phyloP scores from a whole-genome alignment of 1,140 invertebrate genomes.

The Ceratoteleas bidentatus region DNA sequence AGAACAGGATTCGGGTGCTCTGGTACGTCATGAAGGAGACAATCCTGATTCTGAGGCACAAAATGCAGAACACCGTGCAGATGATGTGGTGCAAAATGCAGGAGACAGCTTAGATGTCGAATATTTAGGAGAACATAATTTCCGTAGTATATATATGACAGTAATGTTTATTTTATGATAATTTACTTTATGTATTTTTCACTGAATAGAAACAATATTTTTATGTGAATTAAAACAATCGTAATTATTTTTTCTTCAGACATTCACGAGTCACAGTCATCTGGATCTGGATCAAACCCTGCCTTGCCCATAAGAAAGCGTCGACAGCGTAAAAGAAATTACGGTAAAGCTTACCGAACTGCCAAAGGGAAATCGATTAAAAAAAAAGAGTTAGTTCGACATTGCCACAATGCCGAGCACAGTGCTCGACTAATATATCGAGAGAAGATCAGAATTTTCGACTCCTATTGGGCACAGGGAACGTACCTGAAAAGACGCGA shows the following conservation, averaged over 20 bases:
- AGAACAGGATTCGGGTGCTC: slow-evolving; percentile 14
- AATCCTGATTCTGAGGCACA: slow-evolving; percentile 11
- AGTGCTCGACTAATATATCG: too few relatives aligned
- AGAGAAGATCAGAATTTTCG: too few relatives aligned
- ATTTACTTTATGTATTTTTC: slow-evolving; percentile 9
- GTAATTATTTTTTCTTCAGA: slow-evolving; percentile 13
- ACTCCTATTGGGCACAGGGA: too few relatives aligned
- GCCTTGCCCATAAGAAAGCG: too few relatives aligned
- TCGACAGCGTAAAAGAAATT: too few relatives aligned
- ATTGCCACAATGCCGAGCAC: too few relatives aligned
- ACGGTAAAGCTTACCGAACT: too few relatives aligned
- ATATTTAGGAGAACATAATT: slow-evolving; percentile 17
- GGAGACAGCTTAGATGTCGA: slow-evolving; percentile 9
- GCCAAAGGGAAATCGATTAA: too few relatives aligned
- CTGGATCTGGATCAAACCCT: slow-evolving; percentile 18
- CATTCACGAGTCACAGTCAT: slow-evolving; percentile 10
- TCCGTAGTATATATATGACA: slow-evolving; percentile 13
- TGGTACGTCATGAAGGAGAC: not conserved
- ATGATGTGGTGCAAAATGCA: slow-evolving; percentile 15
- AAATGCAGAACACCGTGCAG: slow-evolving; percentile 5
- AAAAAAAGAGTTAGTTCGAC: too few relatives aligned
- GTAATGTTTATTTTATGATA: slow-evolving; percentile 15
- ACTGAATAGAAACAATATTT: slow-evolving; percentile 21
- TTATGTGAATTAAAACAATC: slow-evolving; percentile 17
- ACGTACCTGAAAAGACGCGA: too few relatives aligned